Conservation (phyloP, 2,888 invertebrate species). For the Pandemis heparana region DNA sequence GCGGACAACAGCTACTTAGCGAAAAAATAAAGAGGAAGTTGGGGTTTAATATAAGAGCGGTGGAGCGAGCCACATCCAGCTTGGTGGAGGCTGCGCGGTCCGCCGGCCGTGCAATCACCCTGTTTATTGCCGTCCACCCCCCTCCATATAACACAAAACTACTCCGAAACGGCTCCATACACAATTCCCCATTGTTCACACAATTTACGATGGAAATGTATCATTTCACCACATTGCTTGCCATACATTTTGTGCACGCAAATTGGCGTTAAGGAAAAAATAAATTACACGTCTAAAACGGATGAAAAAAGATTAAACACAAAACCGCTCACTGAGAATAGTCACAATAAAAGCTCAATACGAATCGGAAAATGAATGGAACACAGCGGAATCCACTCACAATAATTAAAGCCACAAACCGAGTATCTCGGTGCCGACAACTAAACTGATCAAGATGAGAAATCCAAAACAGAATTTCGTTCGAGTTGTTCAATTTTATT, state of each 20-base stretch:
- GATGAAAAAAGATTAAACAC: neutral
- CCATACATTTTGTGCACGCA: slow-evolving; percentile 35
- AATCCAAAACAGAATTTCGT: slow-evolving; percentile 78
- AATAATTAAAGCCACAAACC: slow-evolving; percentile 71
- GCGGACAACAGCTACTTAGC: no score
- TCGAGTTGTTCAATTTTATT: slow-evolving; percentile 80
- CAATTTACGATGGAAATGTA: slow-evolving; percentile 43
- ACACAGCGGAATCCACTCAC: slow-evolving; percentile 68
- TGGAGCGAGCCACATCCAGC: slow-evolving; percentile 21
- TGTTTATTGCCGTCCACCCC: slow-evolving; percentile 43
- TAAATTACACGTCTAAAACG: slow-evolving; percentile 14
- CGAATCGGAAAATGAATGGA: slow-evolving; percentile 25
- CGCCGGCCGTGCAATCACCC: slow-evolving; percentile 43
- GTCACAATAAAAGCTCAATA: slow-evolving; percentile 7
- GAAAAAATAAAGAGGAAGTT: neutral
- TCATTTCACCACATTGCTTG: slow-evolving; percentile 43
- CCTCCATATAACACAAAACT: slow-evolving; percentile 42
- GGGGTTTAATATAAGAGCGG: neutral
- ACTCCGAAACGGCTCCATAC: slow-evolving; percentile 42
- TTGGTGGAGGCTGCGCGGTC: slow-evolving; percentile 15
- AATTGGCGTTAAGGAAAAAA: slow-evolving; percentile 36
- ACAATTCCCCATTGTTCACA: slow-evolving; percentile 42
- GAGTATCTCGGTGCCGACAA: slow-evolving; percentile 61
- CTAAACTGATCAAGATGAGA: slow-evolving; percentile 69
- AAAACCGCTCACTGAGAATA: slow-evolving; percentile 2